A percentile compares a stretch with the other conserved stretches of the same genome.
Conservation (phyloP, 2,888 invertebrate species). For the Uropetala carovei region DNA sequence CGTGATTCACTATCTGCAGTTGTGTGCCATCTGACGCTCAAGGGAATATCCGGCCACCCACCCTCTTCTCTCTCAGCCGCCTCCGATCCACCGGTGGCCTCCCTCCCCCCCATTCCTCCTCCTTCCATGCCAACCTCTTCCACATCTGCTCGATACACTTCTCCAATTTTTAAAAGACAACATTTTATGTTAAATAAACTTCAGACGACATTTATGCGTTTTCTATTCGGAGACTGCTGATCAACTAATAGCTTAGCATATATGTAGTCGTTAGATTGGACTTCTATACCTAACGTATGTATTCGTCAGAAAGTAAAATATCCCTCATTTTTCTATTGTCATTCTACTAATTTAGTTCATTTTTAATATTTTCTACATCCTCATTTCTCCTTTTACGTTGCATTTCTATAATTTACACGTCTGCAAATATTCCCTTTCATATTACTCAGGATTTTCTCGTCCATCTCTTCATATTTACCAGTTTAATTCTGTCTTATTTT, state of each 20-base stretch:
- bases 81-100: too few relatives aligned
- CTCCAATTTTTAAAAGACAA: background rate
- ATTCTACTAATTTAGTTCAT: too few relatives aligned
- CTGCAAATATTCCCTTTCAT: background rate
- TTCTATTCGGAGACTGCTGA: too few relatives aligned
- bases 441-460: background rate
- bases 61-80: background rate
- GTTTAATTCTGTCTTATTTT: background rate
- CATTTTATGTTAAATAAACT: background rate
- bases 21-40: slow-evolving; percentile 47
- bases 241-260: too few relatives aligned
- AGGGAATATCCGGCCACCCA: slow-evolving; percentile 45
- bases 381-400: background rate
- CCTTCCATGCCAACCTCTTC: background rate
- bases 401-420: background rate
- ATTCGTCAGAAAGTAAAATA: too few relatives aligned
- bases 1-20: slow-evolving; percentile 62
- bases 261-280: too few relatives aligned
- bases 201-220: too few relatives aligned
- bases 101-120: background rate
- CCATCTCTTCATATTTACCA: background rate
- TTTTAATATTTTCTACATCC: too few relatives aligned
- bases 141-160: background rate
- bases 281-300: too few relatives aligned
- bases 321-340: too few relatives aligned